Evolutionary conservation across 2,888 invertebrate species (phyloP), one percentile per base, ranked within the genome.

Genomic region (Epirrhoe alternata): DNA sequence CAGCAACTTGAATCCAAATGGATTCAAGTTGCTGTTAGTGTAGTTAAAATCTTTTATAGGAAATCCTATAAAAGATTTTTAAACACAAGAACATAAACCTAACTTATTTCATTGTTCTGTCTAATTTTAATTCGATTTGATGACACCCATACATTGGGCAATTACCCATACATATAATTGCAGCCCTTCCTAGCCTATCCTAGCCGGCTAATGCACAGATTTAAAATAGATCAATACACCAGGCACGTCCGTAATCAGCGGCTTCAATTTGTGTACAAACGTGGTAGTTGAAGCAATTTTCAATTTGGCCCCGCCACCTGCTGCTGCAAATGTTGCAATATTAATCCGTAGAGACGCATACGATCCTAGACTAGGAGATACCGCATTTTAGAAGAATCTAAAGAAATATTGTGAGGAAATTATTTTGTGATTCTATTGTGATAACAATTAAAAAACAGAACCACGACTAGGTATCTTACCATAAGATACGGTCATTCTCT

Each of bases 301-400:
- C 84, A 82, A 84, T 84, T 83, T 82, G 77, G 50, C 77, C n/a
- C 66, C 69, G 71, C 76, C 82, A 81, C 80, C 85, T 84, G 84
- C 73, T 42, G 73, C 67, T 79, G 80, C 79, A 82, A 80, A 73
- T 74, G 73, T 66, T 78, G 81, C 79, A 81, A 80, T 83, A 85
- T 85, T 83, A 81, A 82, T 83, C 76, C 77, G 66, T 68, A 65
- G 72, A 74, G 76, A 77, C 77, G 76, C 69, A 52, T 56, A 62
- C 66, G 49, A 70, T 58, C 31, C 56, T 67, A 67, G 62, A 38
- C 17, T 35, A 17, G 16, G 55, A 62, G 62, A 42, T 1, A 16
- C n/a, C 14, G 30, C 14, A 6, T 35, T 35, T 10, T 12, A 14
- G 4, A 16, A 47, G 14, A 16, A 14, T 14, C n/a, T 24, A 12